Percentiles rank a stretch among this genome's conserved stretches.
These are phyloP conservation scores for Pyrocephalus nanus DNA, from an alignment of 2,797 vertebrate species.

Conservation along the genomic window DNA sequence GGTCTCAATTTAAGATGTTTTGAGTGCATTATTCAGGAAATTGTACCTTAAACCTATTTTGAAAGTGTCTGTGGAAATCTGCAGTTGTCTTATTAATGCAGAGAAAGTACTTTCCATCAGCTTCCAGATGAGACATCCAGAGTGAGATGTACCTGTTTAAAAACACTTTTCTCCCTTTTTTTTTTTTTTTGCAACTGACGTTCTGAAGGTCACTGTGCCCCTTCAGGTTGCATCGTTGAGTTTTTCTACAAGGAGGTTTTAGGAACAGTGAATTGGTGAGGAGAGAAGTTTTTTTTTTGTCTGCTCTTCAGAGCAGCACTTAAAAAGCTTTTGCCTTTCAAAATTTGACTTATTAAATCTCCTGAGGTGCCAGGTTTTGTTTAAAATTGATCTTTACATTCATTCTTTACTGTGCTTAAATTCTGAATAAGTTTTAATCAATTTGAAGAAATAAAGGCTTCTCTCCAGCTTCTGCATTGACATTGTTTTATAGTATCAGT, in stretches of 20 bases:
- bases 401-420: background rate
- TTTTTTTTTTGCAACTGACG: background rate
- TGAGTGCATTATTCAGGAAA: background rate
- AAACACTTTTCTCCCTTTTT: background rate
- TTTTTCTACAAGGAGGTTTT: background rate
- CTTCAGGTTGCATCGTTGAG: background rate
- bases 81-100: background rate
- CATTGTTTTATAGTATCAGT: background rate
- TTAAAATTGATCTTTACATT: background rate
- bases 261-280: background rate
- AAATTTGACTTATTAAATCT: background rate
- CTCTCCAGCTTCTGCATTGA: background rate
- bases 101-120: background rate
- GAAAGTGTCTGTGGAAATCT: background rate
- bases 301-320: background rate
- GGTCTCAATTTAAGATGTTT: background rate
- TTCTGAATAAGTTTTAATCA: background rate
- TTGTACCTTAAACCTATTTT: background rate
- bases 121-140: background rate
- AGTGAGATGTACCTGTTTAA: background rate
- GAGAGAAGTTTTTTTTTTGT: background rate
- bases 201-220: background rate
- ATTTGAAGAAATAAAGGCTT: background rate
- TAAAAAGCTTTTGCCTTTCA: background rate
- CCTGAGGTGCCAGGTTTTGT: background rate